Evolutionary conservation across 2,797 vertebrate species (phyloP).

Genomic region (Enteromius treurensis): DNA sequence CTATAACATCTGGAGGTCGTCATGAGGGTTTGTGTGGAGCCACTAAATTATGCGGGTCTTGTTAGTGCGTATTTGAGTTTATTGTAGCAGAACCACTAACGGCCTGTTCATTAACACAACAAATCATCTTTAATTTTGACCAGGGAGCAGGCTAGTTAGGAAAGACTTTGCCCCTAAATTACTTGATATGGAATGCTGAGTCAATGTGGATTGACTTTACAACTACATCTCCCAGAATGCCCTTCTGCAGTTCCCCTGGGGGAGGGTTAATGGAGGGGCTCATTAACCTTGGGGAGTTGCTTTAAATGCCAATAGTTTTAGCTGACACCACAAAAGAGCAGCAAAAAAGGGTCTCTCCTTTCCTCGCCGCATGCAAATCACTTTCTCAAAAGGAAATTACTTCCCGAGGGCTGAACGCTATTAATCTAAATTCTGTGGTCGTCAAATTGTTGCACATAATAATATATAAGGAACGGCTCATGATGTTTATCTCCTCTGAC

Average conservation of each 20-base stretch:
- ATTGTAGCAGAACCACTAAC: constrained; percentile 21
- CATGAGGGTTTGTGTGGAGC: background rate
- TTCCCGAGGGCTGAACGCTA: constrained; percentile 80
- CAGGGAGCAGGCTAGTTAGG: constrained; percentile 27
- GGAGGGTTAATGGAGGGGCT: constrained; percentile 81
- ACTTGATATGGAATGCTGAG: constrained; percentile 33
- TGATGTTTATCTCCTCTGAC: constrained; percentile 66
- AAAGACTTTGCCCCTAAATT: background rate
- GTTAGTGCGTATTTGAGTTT: constrained; percentile 25
- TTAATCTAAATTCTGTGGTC: constrained; percentile 84
- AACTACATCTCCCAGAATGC: constrained; percentile 61
- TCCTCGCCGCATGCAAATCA: constrained; percentile 82
- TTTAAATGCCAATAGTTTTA: constrained; percentile 85
- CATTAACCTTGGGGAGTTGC: constrained; percentile 86
- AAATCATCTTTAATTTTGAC: constrained; percentile 34
- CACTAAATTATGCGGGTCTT: background rate
- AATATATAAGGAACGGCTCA: constrained; percentile 76
- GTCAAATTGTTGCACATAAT: constrained; percentile 79
- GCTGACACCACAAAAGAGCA: constrained; percentile 76
- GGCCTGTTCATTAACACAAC: constrained; percentile 31
- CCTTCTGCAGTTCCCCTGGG: constrained; percentile 27
- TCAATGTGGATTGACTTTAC: constrained; percentile 35
- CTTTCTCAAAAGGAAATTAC: constrained; percentile 87
- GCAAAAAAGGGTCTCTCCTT: constrained; percentile 72
- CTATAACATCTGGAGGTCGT: constrained; percentile 14